Percentiles rank a stretch among this genome's conserved stretches.
phyloP scores from a whole-genome alignment of 2,797 vertebrate species.

The Scleropages formosus region DNA sequence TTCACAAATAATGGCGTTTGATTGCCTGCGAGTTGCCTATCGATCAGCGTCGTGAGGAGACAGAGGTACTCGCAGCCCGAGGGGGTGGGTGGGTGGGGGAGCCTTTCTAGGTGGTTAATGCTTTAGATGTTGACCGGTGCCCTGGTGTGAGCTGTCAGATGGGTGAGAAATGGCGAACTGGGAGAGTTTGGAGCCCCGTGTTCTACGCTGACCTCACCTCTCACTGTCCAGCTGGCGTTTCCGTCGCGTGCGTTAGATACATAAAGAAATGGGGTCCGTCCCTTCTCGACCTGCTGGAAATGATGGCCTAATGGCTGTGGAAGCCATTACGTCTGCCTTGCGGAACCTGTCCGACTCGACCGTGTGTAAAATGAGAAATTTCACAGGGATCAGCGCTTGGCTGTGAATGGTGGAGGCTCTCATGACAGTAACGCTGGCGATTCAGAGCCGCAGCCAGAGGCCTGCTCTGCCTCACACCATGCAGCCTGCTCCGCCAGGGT shows the following conservation, averaged over 20 bases:
- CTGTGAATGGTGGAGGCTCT: constrained; percentile 50
- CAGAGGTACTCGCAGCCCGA: not conserved
- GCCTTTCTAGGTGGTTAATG: constrained; percentile 52
- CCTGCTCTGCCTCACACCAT: too few relatives aligned
- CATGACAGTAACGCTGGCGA: constrained; percentile 40
- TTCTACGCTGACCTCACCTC: not conserved
- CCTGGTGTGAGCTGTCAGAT: not conserved
- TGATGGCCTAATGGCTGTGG: constrained; percentile 62
- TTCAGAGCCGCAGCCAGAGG: constrained; percentile 21
- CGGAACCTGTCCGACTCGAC: constrained; percentile 53
- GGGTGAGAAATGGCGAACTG: constrained; percentile 27
- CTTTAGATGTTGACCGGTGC: constrained; percentile 35
- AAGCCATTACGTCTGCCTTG: constrained; percentile 49
- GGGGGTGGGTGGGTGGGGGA: not conserved
- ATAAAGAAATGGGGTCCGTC: not conserved
- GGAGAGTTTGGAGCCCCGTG: not conserved
- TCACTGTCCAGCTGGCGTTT: not conserved
- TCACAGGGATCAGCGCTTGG: constrained; percentile 62
- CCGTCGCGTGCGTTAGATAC: not conserved
- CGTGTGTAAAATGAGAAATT: constrained; percentile 71
- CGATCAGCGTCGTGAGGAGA: constrained; percentile 56
- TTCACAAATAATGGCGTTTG: constrained; percentile 85
- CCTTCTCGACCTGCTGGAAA: constrained; percentile 46
- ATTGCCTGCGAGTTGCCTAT: constrained; percentile 77
- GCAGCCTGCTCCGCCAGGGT: not conserved